phyloP scores from a whole-genome alignment of 2,797 vertebrate species.

The Diceros bicornis region DNA sequence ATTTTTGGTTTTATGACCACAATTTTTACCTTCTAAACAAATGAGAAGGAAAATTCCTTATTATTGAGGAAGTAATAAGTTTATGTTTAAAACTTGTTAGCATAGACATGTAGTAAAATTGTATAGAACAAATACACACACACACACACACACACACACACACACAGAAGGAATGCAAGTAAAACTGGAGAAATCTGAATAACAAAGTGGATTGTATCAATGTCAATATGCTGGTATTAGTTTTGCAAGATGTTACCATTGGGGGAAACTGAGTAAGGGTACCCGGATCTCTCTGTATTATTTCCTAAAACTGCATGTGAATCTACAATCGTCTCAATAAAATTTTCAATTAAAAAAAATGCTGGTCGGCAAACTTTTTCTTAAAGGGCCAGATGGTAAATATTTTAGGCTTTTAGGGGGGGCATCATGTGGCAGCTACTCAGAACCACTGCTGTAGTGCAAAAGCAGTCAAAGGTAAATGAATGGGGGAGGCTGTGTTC shows the following conservation, averaged over 20 bases:
- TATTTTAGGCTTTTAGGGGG: not conserved
- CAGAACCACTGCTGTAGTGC: not conserved
- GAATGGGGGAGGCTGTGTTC: accelerated
- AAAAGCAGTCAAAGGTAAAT: not conserved
- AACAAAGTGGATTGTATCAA: not conserved
- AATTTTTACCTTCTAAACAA: slow-evolving; percentile 39
- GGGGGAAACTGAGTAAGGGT: not conserved
- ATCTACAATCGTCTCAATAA: not conserved
- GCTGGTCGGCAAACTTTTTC: not conserved
- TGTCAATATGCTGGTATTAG: not conserved
- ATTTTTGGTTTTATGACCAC: not conserved
- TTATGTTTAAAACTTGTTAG: slow-evolving; percentile 37
- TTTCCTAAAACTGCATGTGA: not conserved
- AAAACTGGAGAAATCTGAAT: not conserved
- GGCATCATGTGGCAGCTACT: not conserved
- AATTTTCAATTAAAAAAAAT: not conserved
- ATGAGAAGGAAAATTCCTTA: not conserved
- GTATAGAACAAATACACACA: not conserved
- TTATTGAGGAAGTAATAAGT: not conserved
- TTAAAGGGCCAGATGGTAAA: not conserved
- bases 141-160: not conserved
- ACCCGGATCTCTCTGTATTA: not conserved
- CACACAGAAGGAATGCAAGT: not conserved
- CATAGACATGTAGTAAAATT: not conserved
- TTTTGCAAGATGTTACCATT: not conserved